Evolutionary conservation across 2,888 invertebrate genomes (phyloP).

Genomic region (Poecilobothrus nobilitatus): DNA sequence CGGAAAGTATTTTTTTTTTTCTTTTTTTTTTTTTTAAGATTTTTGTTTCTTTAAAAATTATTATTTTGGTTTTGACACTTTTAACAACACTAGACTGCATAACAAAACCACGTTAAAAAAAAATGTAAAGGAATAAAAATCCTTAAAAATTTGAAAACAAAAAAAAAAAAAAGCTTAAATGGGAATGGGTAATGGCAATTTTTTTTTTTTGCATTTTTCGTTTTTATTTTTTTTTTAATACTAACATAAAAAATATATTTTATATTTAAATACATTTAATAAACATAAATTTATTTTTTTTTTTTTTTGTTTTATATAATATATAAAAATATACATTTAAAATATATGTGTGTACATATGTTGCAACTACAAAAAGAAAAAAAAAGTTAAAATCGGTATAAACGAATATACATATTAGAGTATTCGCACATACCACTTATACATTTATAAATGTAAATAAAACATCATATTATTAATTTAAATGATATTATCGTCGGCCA

Average conservation of each 20-base stretch:
- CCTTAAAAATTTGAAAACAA: background rate
- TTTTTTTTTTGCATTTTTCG: constrained; percentile 26
- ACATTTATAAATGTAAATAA: no score
- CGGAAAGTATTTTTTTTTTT: background rate
- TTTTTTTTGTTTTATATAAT: no score
- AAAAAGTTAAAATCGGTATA: no score
- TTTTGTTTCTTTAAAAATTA: background rate
- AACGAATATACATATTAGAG: no score
- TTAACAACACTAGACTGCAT: background rate
- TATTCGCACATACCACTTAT: no score
- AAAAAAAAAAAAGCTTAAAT: constrained; percentile 21
- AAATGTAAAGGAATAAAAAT: constrained; percentile 4
- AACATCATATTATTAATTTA: no score
- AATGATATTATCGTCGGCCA: no score
- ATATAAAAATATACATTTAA: no score
- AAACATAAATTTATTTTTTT: no score
- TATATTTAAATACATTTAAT: background rate
- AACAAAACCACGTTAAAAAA: background rate
- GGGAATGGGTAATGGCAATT: constrained; percentile 45
- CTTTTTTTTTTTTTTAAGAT: background rate
- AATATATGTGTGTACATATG: no score
- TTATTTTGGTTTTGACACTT: no score
- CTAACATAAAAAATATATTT: background rate
- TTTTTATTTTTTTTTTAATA: background rate
- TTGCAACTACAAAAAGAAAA: no score